A percentile compares a stretch with the other conserved stretches of the same genome.
Conservation (phyloP, 1,140 invertebrate genomes). For the Nixonia krombeini region DNA sequence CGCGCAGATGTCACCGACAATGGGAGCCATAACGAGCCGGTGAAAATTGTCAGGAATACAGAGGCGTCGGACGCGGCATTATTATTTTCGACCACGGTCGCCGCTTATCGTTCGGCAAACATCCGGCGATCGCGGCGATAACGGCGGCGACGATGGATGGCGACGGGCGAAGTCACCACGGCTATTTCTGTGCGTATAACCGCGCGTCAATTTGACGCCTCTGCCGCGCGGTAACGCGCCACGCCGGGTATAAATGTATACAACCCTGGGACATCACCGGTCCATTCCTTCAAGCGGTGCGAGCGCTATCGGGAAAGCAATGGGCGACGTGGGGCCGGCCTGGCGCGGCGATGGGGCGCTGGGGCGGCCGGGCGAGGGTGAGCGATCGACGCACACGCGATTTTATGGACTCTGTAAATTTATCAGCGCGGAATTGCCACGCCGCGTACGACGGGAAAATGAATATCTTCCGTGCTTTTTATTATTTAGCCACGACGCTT, state of each 20-base stretch:
- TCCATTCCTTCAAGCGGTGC: constrained; percentile 11
- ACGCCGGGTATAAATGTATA: constrained; percentile 29
- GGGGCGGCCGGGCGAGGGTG: constrained; percentile 24
- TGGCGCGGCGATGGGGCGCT: constrained; percentile 3
- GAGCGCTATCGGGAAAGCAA: constrained; percentile 18
- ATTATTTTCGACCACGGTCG: constrained; percentile 27
- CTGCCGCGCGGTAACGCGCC: constrained; percentile 13
- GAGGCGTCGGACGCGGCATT: constrained; percentile 11
- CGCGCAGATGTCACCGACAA: constrained; percentile 41
- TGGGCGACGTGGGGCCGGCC: constrained; percentile 15
- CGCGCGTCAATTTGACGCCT: constrained; percentile 28
- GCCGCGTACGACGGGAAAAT: no score
- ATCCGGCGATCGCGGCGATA: constrained; percentile 7
- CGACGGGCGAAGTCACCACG: constrained; percentile 12
- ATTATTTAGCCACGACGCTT: no score
- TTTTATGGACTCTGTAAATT: constrained; percentile 50
- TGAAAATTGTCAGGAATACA: constrained; percentile 31
- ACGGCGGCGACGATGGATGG: constrained; percentile 10
- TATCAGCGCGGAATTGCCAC: constrained; percentile 17
- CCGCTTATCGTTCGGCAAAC: constrained; percentile 35
- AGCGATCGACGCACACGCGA: constrained; percentile 26
- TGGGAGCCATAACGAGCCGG: constrained; percentile 39
- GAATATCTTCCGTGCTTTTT: no score
- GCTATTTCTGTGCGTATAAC: constrained; percentile 22
- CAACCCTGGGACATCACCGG: constrained; percentile 18